These are phyloP conservation scores for Pampusana beccarii DNA, from an alignment of 2,113 vertebrate species.

Conservation along the genomic window DNA sequence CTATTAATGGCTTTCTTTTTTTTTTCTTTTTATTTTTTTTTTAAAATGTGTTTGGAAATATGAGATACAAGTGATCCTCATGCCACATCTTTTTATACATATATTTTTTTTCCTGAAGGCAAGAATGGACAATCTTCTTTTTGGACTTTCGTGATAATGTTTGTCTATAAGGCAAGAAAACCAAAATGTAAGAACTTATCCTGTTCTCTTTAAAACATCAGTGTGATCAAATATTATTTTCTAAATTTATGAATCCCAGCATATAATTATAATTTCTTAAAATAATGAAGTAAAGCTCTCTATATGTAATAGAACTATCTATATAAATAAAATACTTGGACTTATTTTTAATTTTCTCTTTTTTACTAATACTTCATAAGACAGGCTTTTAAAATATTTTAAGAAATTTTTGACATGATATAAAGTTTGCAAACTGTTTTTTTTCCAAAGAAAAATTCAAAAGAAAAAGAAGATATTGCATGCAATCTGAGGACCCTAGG, in stretches of 20 bases:
- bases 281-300: too few relatives aligned
- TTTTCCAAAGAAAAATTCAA: neutral
- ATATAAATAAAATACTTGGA: too few relatives aligned
- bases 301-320: too few relatives aligned
- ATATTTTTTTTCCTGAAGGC: neutral
- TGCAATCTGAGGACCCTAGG: neutral
- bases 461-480: neutral
- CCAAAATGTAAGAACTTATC: too few relatives aligned
- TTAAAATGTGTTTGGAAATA: neutral
- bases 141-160: too few relatives aligned
- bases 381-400: neutral
- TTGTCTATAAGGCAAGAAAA: too few relatives aligned
- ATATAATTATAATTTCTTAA: too few relatives aligned
- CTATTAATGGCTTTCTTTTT: neutral
- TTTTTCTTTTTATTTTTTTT: too few relatives aligned
- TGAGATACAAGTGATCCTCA: neutral
- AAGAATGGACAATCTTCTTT: too few relatives aligned
- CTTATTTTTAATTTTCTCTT: neutral
- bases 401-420: neutral
- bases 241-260: too few relatives aligned
- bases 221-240: too few relatives aligned
- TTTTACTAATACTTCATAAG: neutral
- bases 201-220: too few relatives aligned
- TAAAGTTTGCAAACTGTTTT: neutral
- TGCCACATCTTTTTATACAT: neutral